Conservation (phyloP, 2,888 invertebrate genomes). For the Sialis lutaria region DNA sequence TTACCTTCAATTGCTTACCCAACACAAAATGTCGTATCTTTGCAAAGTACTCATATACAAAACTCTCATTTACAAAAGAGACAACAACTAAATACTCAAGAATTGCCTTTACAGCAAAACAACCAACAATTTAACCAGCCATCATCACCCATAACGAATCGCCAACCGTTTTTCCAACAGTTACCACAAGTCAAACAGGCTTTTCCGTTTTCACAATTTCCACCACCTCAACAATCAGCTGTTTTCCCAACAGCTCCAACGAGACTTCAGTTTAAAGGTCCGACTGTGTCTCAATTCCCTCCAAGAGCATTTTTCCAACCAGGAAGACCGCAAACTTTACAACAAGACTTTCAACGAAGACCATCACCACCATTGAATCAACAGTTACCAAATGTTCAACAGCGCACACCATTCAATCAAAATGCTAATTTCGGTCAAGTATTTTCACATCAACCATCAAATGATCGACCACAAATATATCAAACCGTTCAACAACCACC, state of each 20-base stretch:
- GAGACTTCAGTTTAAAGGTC: constrained; percentile 19
- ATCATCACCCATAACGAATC: constrained; percentile 28
- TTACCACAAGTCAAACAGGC: neutral
- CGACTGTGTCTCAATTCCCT: constrained; percentile 19
- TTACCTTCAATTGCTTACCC: constrained; percentile 39
- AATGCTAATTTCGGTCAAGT: constrained; percentile 13
- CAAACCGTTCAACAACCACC: constrained; percentile 7
- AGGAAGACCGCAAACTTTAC: constrained; percentile 19
- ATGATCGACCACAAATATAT: constrained; percentile 7
- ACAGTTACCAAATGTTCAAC: constrained; percentile 18
- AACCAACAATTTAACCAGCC: constrained; percentile 19
- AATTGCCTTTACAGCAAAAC: constrained; percentile 15
- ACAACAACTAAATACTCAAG: constrained; percentile 9
- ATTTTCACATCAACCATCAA: constrained; percentile 10
- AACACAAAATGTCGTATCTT: constrained; percentile 7
- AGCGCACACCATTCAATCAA: constrained; percentile 7
- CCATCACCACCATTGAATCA: constrained; percentile 16
- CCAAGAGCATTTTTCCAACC: constrained; percentile 20
- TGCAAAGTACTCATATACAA: constrained; percentile 12
- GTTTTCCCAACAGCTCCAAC: constrained; percentile 14
- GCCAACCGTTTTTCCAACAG: constrained; percentile 17
- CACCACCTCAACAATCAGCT: constrained; percentile 21
- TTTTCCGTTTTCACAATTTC: constrained; percentile 1
- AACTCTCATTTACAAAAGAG: constrained; percentile 8
- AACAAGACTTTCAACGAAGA: constrained; percentile 13